These are phyloP conservation scores for Rafetus swinhoei DNA, from an alignment of 2,113 vertebrate genomes.

Conservation along the genomic window DNA sequence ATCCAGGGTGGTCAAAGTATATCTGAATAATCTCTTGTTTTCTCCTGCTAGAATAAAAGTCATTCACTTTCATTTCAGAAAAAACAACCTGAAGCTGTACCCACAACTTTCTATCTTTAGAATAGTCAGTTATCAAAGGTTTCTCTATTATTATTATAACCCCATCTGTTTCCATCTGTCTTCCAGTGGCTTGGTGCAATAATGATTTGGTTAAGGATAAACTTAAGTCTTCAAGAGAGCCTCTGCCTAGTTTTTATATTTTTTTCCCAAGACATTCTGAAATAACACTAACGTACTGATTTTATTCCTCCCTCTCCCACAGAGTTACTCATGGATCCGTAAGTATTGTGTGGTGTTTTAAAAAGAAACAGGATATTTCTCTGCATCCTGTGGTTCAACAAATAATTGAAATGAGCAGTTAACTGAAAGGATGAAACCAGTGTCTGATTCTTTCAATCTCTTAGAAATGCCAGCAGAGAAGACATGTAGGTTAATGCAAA, in stretches of 20 bases:
- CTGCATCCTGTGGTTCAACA: background rate
- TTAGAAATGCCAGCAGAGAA: background rate
- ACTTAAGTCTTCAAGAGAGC: background rate
- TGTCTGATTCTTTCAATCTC: background rate
- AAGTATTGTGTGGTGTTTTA: background rate
- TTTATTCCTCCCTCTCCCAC: background rate
- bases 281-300: fast-evolving
- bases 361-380: background rate
- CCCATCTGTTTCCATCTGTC: background rate
- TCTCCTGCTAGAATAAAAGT: background rate
- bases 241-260: background rate
- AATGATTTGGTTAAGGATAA: background rate
- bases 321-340: background rate
- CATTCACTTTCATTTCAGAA: background rate
- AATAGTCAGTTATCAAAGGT: background rate
- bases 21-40: background rate
- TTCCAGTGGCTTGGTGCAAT: background rate
- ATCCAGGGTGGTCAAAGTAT: background rate
- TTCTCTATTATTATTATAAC: background rate
- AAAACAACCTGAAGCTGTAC: background rate
- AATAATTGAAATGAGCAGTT: background rate
- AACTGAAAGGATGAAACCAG: too few species aligned
- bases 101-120: background rate
- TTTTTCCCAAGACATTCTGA: background rate
- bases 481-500: background rate